Evolutionary conservation across 2,888 invertebrate genomes (phyloP), one percentile per base, ranked within the genome.

Genomic region (Tetanocera ferruginea): DNA sequence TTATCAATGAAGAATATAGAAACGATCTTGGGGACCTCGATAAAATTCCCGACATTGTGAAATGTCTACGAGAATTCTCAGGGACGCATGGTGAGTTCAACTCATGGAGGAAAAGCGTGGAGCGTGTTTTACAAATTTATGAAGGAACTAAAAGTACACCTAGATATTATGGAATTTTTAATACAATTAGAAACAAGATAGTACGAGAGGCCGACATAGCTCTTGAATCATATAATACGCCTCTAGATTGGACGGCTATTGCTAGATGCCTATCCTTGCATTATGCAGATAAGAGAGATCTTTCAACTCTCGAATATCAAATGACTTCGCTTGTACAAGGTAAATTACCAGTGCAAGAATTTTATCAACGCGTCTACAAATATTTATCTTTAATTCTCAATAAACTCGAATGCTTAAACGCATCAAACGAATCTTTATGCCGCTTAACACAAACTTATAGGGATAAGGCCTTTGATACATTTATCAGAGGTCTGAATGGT

Each of bases 401-500:
- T 52, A 80, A 77, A 70, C 25, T 51, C 3, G 49, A 9, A 23
- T 70, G 70, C 51, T 9, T 52, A 9, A 25, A 70, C 19, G 62
- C 78, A 17, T 37, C 73, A 17, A 49, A 11, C 1, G 80, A 81
- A 8, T 57, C 76, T 51, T 67, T 77, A 43, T 25, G 37, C 5
- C 62, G 79, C 11, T 11, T 80, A 52, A 80, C 75, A 5, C 73
- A 80, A 72, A 74, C 77, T 19, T 79, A 81, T 55, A 51, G 78
- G 37, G 79, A 80, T 1, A 70, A 70, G n/a, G 70, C 70, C 14
- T 23, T 78, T 1, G 78, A 78, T 19, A 72, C 77, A 5, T 80
- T 80, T 19, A 60, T 78, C n/a, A 28, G 73, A 23, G 79, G 79
- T 4, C 43, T 80, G 34, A 76, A 31, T 23, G 72, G 78, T 19